Evolutionary conservation across 2,113 vertebrate species (phyloP).

Genomic region (Oncorhynchus gorbuscha): DNA sequence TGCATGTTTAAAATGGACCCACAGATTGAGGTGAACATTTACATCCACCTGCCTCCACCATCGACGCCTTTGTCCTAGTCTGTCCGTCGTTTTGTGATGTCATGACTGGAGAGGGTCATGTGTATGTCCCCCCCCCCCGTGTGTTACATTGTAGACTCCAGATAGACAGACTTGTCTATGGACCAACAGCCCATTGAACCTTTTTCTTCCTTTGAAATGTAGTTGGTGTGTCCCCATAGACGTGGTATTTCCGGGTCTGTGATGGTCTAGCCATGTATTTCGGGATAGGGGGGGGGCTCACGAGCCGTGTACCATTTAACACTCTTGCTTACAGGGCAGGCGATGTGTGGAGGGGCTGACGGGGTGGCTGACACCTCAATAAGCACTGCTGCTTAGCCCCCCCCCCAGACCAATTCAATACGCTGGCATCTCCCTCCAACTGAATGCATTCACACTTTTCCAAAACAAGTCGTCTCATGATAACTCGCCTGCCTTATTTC

Average conservation of each 20-base stretch:
- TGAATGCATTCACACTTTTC: constrained; percentile 26
- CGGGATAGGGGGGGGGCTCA: background rate
- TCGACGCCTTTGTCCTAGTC: background rate
- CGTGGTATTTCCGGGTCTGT: background rate
- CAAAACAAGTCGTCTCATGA: constrained; percentile 7
- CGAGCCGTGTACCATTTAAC: constrained; percentile 5
- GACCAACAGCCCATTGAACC: constrained; percentile 28
- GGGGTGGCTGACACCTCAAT: constrained; percentile 15
- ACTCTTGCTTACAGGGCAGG: background rate
- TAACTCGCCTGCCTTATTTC: background rate
- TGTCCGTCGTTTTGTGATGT: background rate
- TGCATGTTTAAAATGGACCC: background rate
- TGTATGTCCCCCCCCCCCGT: background rate
- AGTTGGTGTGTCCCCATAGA: background rate
- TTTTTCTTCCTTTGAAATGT: constrained; percentile 28
- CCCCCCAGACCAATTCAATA: background rate
- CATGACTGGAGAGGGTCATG: background rate
- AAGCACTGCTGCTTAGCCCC: constrained; percentile 19
- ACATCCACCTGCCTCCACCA: background rate
- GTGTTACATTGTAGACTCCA: background rate
- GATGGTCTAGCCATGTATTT: background rate
- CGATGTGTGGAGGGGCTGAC: constrained; percentile 28
- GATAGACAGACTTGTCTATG: constrained; percentile 16
- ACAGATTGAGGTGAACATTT: background rate
- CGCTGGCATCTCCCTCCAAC: constrained; percentile 11